These are phyloP conservation scores for Poliocrania exsul DNA, from an alignment of 2,797 vertebrate genomes.

Conservation along the genomic window DNA sequence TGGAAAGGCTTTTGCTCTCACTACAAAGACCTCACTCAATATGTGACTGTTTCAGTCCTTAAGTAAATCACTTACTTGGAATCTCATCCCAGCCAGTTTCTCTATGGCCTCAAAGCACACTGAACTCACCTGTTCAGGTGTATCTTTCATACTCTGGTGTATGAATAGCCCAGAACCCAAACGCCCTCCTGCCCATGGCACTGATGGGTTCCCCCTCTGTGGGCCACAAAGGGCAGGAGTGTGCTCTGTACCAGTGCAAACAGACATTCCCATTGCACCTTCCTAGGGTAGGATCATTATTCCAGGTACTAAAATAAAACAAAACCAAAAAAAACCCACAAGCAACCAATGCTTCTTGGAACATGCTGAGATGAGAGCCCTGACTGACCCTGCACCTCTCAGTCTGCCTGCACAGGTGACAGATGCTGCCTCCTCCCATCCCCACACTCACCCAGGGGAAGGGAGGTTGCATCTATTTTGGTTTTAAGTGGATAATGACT, in stretches of 20 bases:
- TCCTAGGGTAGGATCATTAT: not conserved
- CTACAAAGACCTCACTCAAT: conserved; percentile 55
- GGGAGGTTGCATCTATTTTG: conserved; percentile 11
- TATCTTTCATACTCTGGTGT: not conserved
- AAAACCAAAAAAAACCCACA: not conserved
- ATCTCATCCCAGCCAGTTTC: not conserved
- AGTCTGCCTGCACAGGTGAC: conserved; percentile 24
- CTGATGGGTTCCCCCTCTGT: rapidly evolving
- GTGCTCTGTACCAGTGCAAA: not conserved
- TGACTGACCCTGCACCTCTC: not conserved
- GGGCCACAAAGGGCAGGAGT: not conserved
- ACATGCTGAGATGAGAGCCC: not conserved
- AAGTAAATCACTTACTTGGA: not conserved
- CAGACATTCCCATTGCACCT: not conserved
- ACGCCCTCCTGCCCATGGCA: not conserved
- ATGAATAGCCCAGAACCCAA: not conserved
- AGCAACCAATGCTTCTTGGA: not conserved
- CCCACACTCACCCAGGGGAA: not conserved
- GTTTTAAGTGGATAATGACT: conserved; percentile 69
- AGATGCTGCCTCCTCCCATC: conserved; percentile 2
- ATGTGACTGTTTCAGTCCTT: not conserved
- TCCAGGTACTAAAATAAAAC: not conserved
- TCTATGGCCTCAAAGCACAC: not conserved
- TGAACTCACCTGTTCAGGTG: not conserved
- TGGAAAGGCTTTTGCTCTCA: conserved; percentile 57